Evolutionary conservation across 2,888 invertebrate genomes (phyloP).

Genomic region (Caenorhabditis imperialis): DNA sequence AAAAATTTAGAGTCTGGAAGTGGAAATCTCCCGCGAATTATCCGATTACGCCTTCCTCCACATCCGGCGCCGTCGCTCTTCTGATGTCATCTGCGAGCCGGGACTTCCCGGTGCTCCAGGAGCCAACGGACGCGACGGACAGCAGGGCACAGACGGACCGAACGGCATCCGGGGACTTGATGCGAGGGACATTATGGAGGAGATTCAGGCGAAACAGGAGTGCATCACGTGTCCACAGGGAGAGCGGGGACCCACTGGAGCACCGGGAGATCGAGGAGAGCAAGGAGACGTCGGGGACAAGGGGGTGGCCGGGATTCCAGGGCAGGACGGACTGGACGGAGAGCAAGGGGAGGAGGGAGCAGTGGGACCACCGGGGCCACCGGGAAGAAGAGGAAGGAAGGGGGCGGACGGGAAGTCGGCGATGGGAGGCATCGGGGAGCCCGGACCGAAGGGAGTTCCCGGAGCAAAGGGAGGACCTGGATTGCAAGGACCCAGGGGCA

Average conservation of each 20-base stretch:
- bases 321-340: conserved; percentile 52
- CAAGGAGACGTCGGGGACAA: conserved; percentile 59
- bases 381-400: conserved; percentile 53
- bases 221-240: conserved; percentile 72
- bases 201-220: conserved; percentile 69
- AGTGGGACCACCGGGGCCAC: conserved; percentile 56
- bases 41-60: conserved; percentile 36
- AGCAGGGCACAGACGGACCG: conserved; percentile 54
- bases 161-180: conserved; percentile 69
- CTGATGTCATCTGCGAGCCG: conserved; percentile 26
- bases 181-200: conserved; percentile 70
- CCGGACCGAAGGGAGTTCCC: conserved; percentile 63
- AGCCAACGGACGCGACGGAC: conserved; percentile 46
- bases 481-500: conserved; percentile 63
- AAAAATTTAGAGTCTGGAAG: conserved; percentile 26
- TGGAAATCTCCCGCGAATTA: conserved; percentile 34
- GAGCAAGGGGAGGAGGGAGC: conserved; percentile 59
- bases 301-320: conserved; percentile 58
- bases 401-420: conserved; percentile 60
- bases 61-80: conserved; percentile 14
- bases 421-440: conserved; percentile 60
- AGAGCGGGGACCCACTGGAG: conserved; percentile 61
- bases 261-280: conserved; percentile 58
- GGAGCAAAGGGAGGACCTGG: conserved; percentile 65
- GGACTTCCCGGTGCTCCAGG: conserved; percentile 52